Evolutionary conservation across 2,113 vertebrate genomes (phyloP), one percentile per base, ranked within the genome.

Genomic region (Pygathrix nemaeus): DNA sequence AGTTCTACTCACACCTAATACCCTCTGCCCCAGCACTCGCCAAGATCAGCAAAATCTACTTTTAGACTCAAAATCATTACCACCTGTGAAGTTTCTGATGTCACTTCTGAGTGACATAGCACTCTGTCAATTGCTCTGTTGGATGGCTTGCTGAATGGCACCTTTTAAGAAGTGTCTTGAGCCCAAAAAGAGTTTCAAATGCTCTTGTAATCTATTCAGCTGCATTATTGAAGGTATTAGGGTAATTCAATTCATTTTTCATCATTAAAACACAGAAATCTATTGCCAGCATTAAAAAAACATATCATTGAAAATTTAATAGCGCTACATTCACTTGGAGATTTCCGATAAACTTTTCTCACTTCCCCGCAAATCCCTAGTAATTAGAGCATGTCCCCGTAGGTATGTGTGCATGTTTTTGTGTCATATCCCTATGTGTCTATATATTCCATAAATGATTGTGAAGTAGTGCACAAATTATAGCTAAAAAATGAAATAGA

Each of bases 51-150:
- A 79, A 92, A 96, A 94, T 97, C 96, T 95, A 97, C 96, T 98
- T 97, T 97, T 96, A 97, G 97, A 97, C 81, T 93, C 84, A 97
- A 98, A 97, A 97, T 95, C 97, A 92, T 94, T 75, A 14, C 93
- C 93, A 95, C 94, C 88, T 97, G 89, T 95, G 96, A 93, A 59
- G 95, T 97, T 76, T 93, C 93, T 94, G 83, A 85, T 95, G 88
- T 86, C 88, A 17, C 64, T 90, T 93, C 66, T 94, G 95, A 91
- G 94, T 94, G 94, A 95, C 96, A 73, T 45, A 92, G 93, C 66
- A 18, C 9, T 72, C 61, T 96, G 90, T 88, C 94, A 95, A 5
- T 94, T 30, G 81, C 23, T 86, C 13, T 48, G n/a, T 80, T 68
- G 73, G 76, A 64, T 89, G 86, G 30, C 30, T 84, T 92, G 55